Percentiles rank a stretch among this genome's conserved stretches.
Evolutionary conservation across 2,888 invertebrate species (phyloP).

Genomic region (Ectemnius cavifrons): DNA sequence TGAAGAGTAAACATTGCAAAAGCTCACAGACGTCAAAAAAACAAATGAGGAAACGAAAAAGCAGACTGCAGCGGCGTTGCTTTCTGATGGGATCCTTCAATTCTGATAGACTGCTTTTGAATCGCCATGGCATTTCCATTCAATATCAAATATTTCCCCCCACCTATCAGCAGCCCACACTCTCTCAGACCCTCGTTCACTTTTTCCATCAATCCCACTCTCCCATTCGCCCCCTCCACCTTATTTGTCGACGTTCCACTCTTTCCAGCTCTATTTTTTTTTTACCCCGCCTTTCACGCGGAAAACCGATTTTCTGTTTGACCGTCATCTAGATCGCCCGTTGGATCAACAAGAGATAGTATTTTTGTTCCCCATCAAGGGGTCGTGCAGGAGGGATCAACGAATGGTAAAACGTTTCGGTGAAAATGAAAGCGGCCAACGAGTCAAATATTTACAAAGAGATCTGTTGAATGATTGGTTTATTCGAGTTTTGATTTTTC

Average conservation of each 20-base stretch:
- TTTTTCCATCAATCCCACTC: background rate
- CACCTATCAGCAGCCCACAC: background rate
- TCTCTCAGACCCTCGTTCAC: background rate
- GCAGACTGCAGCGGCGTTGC: too few relatives aligned
- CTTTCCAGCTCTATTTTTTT: background rate
- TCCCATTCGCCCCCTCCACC: background rate
- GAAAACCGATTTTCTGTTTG: slow-evolving; percentile 18
- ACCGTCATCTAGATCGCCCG: slow-evolving; percentile 20
- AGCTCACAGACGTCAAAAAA: too few relatives aligned
- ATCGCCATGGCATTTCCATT: background rate
- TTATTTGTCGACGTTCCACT: slow-evolving; percentile 1
- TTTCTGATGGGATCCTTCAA: slow-evolving; percentile 16
- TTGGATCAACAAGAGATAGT: slow-evolving; percentile 24
- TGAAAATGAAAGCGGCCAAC: too few relatives aligned
- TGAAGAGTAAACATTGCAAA: too few relatives aligned
- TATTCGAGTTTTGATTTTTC: too few relatives aligned
- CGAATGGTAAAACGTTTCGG: too few relatives aligned
- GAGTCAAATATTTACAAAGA: too few relatives aligned
- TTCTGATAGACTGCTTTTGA: background rate
- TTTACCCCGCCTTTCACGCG: background rate
- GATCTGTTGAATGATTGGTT: too few relatives aligned
- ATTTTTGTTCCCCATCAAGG: background rate
- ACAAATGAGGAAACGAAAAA: too few relatives aligned
- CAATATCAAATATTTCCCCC: slow-evolving; percentile 21
- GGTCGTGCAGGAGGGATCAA: too few relatives aligned